These are phyloP conservation scores for Takifugu rubripes DNA, from an alignment of 2,797 vertebrate genomes.

Conservation along the genomic window DNA sequence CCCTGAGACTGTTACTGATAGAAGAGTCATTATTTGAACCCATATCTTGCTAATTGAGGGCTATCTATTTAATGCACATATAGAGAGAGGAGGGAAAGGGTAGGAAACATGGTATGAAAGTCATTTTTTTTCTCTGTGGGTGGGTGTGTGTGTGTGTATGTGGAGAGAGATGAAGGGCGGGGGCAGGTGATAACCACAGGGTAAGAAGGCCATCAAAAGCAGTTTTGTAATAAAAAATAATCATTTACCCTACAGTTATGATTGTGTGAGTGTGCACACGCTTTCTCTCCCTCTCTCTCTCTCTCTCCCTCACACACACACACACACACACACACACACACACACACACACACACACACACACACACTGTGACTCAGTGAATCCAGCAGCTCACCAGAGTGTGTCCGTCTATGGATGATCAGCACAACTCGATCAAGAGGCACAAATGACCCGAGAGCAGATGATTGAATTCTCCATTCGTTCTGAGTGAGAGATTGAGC, in stretches of 20 bases:
- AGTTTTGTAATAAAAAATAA: constrained; percentile 38
- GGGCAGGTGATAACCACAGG: constrained; percentile 28
- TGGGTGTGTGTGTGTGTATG: constrained; percentile 7
- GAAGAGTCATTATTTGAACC: constrained; percentile 55
- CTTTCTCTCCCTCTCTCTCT: constrained; percentile 4
- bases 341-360: not conserved
- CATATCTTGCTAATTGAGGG: constrained; percentile 63
- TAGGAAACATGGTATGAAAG: too few relatives aligned
- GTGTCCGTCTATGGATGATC: constrained; percentile 35
- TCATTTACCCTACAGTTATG: constrained; percentile 38
- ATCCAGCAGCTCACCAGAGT: constrained; percentile 21
- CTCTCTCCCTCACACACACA: not conserved
- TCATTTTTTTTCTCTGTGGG: constrained; percentile 1
- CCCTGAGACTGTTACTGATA: constrained; percentile 25
- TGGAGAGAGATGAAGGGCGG: not conserved
- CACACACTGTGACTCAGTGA: not conserved
- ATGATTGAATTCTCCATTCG: constrained; percentile 53
- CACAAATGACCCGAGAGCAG: constrained; percentile 52
- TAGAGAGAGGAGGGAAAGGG: constrained; percentile 15
- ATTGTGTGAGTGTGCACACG: constrained; percentile 16
- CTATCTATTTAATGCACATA: constrained; percentile 49
- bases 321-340: not conserved
- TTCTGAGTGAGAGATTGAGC: constrained; percentile 22
- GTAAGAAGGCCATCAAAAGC: constrained; percentile 33
- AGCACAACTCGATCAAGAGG: constrained; percentile 53